phyloP scores from a whole-genome alignment of 2,888 invertebrate species.

The Campoletis raptor region DNA sequence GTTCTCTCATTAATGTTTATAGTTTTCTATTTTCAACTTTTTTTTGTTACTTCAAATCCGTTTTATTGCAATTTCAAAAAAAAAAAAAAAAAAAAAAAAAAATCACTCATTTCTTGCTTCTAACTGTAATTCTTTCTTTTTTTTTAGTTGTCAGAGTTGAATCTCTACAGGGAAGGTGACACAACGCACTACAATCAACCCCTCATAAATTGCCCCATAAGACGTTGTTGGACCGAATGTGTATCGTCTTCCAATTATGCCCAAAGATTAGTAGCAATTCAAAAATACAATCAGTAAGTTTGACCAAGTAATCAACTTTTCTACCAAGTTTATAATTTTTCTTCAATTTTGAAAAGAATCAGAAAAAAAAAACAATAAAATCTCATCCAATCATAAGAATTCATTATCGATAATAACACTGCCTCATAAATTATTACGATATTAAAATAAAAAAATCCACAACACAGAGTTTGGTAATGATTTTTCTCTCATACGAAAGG shows the following conservation, averaged over 20 bases:
- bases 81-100: no score
- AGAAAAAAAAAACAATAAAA: not conserved
- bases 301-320: not conserved
- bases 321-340: no score
- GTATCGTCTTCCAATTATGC: conserved; percentile 88
- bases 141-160: conserved; percentile 87
- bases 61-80: not conserved
- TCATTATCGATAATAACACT: no score
- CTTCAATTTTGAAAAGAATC: not conserved
- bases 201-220: conserved; percentile 90
- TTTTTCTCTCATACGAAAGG: no score
- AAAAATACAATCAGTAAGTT: conserved; percentile 90
- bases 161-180: conserved; percentile 93
- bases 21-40: not conserved
- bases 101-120: not conserved
- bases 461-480: no score
- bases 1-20: not conserved
- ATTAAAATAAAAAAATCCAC: no score
- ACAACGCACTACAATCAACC: conserved; percentile 92
- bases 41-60: not conserved
- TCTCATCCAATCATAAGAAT: not conserved
- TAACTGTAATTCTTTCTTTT: conserved; percentile 37
- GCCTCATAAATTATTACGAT: no score
- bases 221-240: conserved; percentile 93
- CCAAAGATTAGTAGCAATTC: conserved; percentile 87